A percentile compares a stretch with the other conserved stretches of the same genome.
phyloP scores from a whole-genome alignment of 2,113 vertebrate genomes.

The Chrysemys picta region DNA sequence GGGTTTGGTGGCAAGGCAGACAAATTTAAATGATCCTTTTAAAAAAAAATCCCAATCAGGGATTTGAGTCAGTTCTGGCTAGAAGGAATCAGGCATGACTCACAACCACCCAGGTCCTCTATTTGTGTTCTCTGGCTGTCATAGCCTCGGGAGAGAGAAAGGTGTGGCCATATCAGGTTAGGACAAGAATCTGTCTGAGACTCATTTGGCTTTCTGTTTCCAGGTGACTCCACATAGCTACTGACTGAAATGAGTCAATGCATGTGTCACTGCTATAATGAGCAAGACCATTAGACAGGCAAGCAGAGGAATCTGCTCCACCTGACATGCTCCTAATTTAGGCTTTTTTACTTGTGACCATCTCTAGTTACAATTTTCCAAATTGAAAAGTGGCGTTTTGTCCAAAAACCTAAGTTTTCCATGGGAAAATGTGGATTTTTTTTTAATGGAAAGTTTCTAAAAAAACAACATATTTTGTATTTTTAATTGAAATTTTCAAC shows the following conservation, averaged over 20 bases:
- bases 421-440: neutral
- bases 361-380: neutral
- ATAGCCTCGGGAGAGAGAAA: neutral
- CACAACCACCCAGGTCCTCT: neutral
- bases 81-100: neutral
- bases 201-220: neutral
- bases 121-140: neutral
- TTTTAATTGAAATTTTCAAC: neutral
- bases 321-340: neutral
- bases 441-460: neutral
- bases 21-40: neutral
- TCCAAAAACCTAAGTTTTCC: neutral
- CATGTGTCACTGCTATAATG: neutral
- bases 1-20: neutral
- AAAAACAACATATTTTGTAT: neutral
- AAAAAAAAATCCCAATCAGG: neutral
- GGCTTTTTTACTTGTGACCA: neutral
- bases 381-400: accelerated
- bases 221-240: neutral
- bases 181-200: neutral
- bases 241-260: neutral
- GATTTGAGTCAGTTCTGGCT: neutral
- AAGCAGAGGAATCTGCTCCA: neutral
- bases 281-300: neutral
- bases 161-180: neutral